These are phyloP conservation scores for Caenorhabditis sp. DNA, from an alignment of 2,888 invertebrate genomes.

Conservation along the genomic window DNA sequence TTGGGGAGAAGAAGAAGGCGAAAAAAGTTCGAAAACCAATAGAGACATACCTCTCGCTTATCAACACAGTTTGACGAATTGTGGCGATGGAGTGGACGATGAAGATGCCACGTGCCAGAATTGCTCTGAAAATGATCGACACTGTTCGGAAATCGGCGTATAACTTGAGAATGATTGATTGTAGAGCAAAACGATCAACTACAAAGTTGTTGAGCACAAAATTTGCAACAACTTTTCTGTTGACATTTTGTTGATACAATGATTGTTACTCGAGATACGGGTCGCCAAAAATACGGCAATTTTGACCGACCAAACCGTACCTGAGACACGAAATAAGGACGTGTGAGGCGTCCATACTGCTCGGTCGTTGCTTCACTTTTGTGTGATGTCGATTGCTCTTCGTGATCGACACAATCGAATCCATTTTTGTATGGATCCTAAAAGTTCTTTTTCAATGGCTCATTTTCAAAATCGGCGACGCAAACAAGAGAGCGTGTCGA, in stretches of 20 bases:
- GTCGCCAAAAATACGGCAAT: too few relatives aligned
- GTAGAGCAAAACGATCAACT: too few relatives aligned
- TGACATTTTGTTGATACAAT: too few relatives aligned
- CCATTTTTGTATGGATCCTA: slow-evolving; percentile 11
- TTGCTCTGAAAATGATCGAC: slow-evolving; percentile 66
- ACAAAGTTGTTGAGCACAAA: too few relatives aligned
- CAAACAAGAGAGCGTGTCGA: too few relatives aligned
- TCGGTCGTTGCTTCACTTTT: slow-evolving; percentile 19
- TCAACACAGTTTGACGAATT: slow-evolving; percentile 91
- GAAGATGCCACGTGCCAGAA: slow-evolving; percentile 73
- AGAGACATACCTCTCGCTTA: slow-evolving; percentile 80
- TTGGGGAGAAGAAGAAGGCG: slow-evolving; percentile 8
- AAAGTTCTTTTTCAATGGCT: not conserved
- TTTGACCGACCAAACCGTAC: too few relatives aligned
- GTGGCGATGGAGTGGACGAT: slow-evolving; percentile 75
- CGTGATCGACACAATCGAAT: slow-evolving; percentile 39
- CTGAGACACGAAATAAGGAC: too few relatives aligned
- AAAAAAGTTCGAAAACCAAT: slow-evolving; percentile 21
- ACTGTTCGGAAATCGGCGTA: slow-evolving; percentile 54
- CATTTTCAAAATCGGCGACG: not conserved
- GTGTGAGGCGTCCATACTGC: too few relatives aligned
- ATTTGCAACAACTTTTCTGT: too few relatives aligned
- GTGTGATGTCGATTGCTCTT: slow-evolving; percentile 37
- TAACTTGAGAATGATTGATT: too few relatives aligned
- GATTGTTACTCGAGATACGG: too few relatives aligned